Evolutionary conservation across 2,113 vertebrate species (phyloP), one percentile per base, ranked within the genome.

Genomic region (Brachypteracias leptosomus): DNA sequence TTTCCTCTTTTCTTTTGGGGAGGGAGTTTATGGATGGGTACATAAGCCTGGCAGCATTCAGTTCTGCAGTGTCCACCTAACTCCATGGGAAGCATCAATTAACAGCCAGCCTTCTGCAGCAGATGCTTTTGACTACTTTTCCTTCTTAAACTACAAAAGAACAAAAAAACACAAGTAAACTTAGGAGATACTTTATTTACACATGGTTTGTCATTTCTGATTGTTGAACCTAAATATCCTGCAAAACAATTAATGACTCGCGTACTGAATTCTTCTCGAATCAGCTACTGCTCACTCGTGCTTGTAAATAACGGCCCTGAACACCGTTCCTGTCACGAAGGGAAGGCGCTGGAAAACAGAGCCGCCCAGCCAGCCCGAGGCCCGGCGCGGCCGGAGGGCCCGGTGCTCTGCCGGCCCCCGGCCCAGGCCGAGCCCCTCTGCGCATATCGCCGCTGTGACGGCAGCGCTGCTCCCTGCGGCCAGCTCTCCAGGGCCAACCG

Each of bases 1-100:
- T 57, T 49, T 25, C 33, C 29, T 49, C 36, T 61, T 49, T 8
- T 33, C 28, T 76, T 42, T 9, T 16, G 16, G 8, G 42, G 25
- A 67, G 15, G 31, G 22, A 77, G n/a, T 57, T 49, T 79, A 54
- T 44, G 42, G 46, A 24, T 8, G 19, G n/a, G 22, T 47, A 68
- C 1, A 1, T 3, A 1, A 88, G n/a, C 36, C 3, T 0, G 0
- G 66, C 22, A 59, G 42, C 40, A 24, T 6, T 54, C 38, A 31
- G 66, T 36, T 68, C 22, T 35, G 24, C 54, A 38, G 33, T 0
- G 0, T 15, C 42, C 57, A 12, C 38, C 42, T 21, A 33, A 33
- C 26, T 44, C 52, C 51, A 26, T 1, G 22, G 25, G 13, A 82
- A 47, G 31, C 1, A 3, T 9, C 51, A 62, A 2, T 18, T 33